Percentiles rank a stretch among this genome's conserved stretches.
Evolutionary conservation across 2,888 invertebrate species (phyloP).

Genomic region (Lasioglossum leucozonium): DNA sequence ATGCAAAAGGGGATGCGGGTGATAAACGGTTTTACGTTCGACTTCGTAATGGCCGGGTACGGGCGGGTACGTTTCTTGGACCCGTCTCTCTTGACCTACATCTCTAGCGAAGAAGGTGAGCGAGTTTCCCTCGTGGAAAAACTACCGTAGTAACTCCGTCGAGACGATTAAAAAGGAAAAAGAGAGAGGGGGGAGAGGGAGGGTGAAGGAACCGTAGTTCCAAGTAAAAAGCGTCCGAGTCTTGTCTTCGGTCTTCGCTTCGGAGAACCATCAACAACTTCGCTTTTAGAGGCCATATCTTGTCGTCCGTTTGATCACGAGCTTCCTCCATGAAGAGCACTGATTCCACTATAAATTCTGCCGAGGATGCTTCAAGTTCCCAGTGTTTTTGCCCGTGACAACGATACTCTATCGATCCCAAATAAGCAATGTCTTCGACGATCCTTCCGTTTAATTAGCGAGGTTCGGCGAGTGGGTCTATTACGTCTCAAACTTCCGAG

Average conservation of each 20-base stretch:
- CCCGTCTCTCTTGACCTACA: slow-evolving; percentile 52
- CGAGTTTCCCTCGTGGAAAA: slow-evolving; percentile 25
- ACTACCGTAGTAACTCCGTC: slow-evolving; percentile 33
- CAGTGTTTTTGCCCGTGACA: not conserved
- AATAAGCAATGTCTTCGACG: not conserved
- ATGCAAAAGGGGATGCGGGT: slow-evolving; percentile 44
- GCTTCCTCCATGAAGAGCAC: not conserved
- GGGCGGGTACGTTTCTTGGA: slow-evolving; percentile 11
- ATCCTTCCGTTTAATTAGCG: not conserved
- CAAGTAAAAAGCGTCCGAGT: not conserved
- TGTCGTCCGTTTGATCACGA: not conserved
- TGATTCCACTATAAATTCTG: not conserved
- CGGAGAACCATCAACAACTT: slow-evolving; percentile 8
- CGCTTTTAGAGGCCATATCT: not conserved
- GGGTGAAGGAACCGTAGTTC: not conserved
- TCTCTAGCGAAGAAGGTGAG: slow-evolving; percentile 38
- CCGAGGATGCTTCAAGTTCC: not conserved
- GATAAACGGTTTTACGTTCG: slow-evolving; percentile 61
- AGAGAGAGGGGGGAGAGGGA: too few relatives aligned
- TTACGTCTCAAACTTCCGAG: not conserved
- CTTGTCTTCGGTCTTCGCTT: not conserved
- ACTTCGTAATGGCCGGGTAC: slow-evolving; percentile 38
- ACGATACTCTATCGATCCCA: slow-evolving; percentile 3
- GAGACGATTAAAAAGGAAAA: slow-evolving; percentile 10
- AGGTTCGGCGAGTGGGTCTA: not conserved